Evolutionary conservation across 2,888 invertebrate species (phyloP).

Genomic region (Steinernema carpocapsae): DNA sequence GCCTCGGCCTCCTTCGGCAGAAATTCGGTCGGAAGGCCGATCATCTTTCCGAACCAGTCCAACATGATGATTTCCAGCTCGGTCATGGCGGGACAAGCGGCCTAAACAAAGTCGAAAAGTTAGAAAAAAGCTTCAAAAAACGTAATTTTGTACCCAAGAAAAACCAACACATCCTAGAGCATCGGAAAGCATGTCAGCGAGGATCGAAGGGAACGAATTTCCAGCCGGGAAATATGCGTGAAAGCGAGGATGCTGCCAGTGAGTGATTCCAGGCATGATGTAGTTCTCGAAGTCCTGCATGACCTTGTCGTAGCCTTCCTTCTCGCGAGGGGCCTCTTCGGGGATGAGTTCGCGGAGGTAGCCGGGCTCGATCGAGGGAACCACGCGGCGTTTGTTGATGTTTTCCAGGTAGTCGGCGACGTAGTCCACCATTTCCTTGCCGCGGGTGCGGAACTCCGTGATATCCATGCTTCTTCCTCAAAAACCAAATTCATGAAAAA

Average conservation of each 20-base stretch:
- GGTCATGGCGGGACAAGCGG: slow-evolving; percentile 94
- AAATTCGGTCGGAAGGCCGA: slow-evolving; percentile 90
- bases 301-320: slow-evolving; percentile 86
- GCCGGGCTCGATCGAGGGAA: slow-evolving; percentile 86
- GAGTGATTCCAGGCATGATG: slow-evolving; percentile 92
- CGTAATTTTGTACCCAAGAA: slow-evolving; percentile 93
- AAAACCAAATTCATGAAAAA: neutral
- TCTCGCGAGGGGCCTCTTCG: slow-evolving; percentile 80
- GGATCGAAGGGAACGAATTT: slow-evolving; percentile 92
- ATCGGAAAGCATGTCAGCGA: slow-evolving; percentile 95
- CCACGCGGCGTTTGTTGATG: slow-evolving; percentile 78
- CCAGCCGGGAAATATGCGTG: slow-evolving; percentile 99
- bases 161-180: slow-evolving; percentile 97
- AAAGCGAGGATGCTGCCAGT: slow-evolving; percentile 98
- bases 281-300: slow-evolving; percentile 84
- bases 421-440: slow-evolving; percentile 85
- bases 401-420: slow-evolving; percentile 87
- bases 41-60: slow-evolving; percentile 91
- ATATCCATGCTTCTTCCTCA: slow-evolving; percentile 53
- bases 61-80: slow-evolving; percentile 95
- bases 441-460: slow-evolving; percentile 70
- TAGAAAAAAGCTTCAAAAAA: no score
- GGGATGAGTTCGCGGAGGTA: slow-evolving; percentile 83
- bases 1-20: slow-evolving; percentile 78
- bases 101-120: no score